Percentiles rank a stretch among this genome's conserved stretches.
Evolutionary conservation across 2,113 vertebrate genomes (phyloP).

Genomic region (Vidua macroura): DNA sequence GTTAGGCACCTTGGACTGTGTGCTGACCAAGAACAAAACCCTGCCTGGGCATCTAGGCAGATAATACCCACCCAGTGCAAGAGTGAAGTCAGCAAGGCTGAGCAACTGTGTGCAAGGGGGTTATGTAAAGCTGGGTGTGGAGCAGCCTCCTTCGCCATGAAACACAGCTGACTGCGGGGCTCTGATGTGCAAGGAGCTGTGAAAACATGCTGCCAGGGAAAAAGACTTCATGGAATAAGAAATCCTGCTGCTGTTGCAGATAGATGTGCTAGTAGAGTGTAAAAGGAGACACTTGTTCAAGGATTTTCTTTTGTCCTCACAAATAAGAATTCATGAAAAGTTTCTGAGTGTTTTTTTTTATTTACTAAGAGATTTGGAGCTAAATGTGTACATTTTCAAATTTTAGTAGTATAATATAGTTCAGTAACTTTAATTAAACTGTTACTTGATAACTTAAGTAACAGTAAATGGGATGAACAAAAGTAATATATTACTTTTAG

Average conservation of each 20-base stretch:
- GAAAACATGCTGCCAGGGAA: not conserved
- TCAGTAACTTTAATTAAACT: not conserved
- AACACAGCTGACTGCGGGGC: not conserved
- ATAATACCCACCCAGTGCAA: not conserved
- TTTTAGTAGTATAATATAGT: not conserved
- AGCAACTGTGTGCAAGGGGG: not conserved
- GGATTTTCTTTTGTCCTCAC: not conserved
- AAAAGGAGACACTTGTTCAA: not conserved
- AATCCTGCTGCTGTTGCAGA: not conserved
- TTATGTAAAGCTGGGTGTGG: slow-evolving; percentile 38
- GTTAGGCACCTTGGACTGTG: not conserved
- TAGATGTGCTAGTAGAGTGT: not conserved
- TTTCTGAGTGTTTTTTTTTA: not conserved
- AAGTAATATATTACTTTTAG: not conserved
- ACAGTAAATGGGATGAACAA: not conserved
- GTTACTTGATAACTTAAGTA: not conserved
- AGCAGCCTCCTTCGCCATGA: not conserved
- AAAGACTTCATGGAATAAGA: not conserved
- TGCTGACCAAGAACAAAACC: not conserved
- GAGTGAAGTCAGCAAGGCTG: not conserved
- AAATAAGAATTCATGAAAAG: not conserved
- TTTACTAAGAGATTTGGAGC: not conserved
- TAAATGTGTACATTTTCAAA: not conserved
- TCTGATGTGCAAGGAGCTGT: not conserved
- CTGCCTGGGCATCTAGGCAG: not conserved